Percentiles rank a stretch among this genome's conserved stretches.
Evolutionary conservation across 1,140 invertebrate genomes (phyloP).

Genomic region (Drosophila sulfurigaster): DNA sequence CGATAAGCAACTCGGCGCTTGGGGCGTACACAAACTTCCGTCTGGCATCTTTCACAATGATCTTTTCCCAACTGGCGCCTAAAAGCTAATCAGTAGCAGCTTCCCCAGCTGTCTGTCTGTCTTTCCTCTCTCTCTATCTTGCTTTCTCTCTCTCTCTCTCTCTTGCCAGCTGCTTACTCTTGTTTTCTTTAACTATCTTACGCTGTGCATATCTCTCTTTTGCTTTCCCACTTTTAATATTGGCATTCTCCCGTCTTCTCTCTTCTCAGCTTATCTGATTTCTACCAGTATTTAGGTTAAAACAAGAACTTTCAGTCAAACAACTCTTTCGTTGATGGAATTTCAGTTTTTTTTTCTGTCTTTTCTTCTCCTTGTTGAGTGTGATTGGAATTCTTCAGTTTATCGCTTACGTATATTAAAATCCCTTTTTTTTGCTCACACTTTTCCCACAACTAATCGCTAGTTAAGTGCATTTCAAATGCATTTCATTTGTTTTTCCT

Average conservation of each 20-base stretch:
- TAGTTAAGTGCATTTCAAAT: too few relatives aligned
- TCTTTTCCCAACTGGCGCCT: constrained; percentile 38
- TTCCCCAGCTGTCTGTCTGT: neutral
- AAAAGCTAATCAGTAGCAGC: constrained; percentile 38
- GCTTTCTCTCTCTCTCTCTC: neutral
- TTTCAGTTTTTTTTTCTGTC: neutral
- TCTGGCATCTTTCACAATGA: constrained; percentile 18
- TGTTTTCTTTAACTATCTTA: constrained; percentile 7
- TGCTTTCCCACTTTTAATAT: constrained; percentile 19
- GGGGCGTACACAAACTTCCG: constrained; percentile 33
- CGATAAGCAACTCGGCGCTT: constrained; percentile 38
- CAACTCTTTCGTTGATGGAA: neutral
- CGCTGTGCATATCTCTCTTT: constrained; percentile 16
- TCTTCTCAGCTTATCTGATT: constrained; percentile 20
- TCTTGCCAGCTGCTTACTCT: neutral
- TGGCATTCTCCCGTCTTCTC: constrained; percentile 13
- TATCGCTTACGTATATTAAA: neutral
- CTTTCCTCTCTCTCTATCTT: neutral
- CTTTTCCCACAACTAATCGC: too few relatives aligned
- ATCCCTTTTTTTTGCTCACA: neutral
- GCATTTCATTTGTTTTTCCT: too few relatives aligned
- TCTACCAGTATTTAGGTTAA: neutral
- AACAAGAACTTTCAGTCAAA: constrained; percentile 1
- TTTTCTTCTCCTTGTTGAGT: neutral
- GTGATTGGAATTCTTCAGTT: constrained; percentile 5